Conservation (phyloP, 2,113 vertebrate genomes). For the Salvelinus sp. region DNA sequence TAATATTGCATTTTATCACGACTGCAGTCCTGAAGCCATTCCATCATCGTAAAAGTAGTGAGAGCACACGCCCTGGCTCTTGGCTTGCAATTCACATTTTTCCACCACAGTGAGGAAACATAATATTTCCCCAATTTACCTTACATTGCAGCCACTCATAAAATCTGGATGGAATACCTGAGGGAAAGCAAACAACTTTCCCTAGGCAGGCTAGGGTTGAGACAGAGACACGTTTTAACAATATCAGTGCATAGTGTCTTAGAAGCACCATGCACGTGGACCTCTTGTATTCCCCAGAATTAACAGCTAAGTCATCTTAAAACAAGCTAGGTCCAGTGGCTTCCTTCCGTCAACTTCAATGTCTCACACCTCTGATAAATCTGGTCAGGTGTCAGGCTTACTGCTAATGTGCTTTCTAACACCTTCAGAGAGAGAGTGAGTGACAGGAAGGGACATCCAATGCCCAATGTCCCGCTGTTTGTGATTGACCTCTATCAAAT, state of each 20-base stretch:
- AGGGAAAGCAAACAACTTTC: too few species aligned
- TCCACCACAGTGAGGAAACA: background rate
- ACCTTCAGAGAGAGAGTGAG: background rate
- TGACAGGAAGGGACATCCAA: background rate
- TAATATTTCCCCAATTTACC: background rate
- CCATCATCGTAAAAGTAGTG: background rate
- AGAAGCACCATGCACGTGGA: background rate
- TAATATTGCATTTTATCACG: background rate
- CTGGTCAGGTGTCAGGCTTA: constrained; percentile 8
- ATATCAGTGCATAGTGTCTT: background rate
- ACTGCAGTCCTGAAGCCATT: background rate
- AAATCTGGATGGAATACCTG: too few species aligned
- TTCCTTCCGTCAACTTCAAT: constrained; percentile 6
- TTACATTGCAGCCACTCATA: background rate
- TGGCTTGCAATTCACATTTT: background rate
- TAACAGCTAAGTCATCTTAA: background rate
- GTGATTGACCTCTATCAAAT: background rate
- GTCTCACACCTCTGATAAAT: background rate
- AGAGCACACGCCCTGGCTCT: background rate
- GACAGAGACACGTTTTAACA: too few species aligned
- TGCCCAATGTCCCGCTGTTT: background rate
- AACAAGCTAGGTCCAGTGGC: background rate
- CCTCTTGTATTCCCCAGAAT: background rate
- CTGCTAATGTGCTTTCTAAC: background rate
- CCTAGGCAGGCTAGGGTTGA: too few species aligned